Evolutionary conservation across 2,113 vertebrate species (phyloP), one percentile per base, ranked within the genome.

Genomic region (Tachysurus vachellii): DNA sequence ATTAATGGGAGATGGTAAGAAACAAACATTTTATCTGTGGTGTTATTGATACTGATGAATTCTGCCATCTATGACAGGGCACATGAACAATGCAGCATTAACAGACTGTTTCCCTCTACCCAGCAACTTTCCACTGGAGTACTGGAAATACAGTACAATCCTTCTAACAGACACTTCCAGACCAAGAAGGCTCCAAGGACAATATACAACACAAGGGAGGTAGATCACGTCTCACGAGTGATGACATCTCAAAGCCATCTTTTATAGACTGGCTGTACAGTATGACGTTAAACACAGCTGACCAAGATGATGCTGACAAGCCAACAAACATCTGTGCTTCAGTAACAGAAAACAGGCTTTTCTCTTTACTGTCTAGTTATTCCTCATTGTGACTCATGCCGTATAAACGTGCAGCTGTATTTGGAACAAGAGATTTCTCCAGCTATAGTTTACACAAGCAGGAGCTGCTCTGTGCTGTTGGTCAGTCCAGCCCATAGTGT

Each of bases 381-480:
- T 79, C 17, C 42, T 21, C 17, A 28, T 44, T 21, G 28, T 64
- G 44, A 76, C 42, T 87, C 86, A 83, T 73, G 68, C 13, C 44
- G 19, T 71, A 4, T 73, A 59, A 54, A 85, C 88, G 91, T 91
- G 85, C n/a, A 77, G n/a, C 76, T 80, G 28, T 13, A 3, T 31
- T 19, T 19, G 44, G 26, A 77, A 77, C 71, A 47, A 75, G 42
- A 75, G 2, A 9, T 47, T 71, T 73, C 23, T 88, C 68, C 47
- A 88, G 21, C 88, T 73, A 87, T 88, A 92, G 90, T 92, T 62
- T 89, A 91, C 92, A 88, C 62, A 85, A 87, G 89, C 85, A 88
- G 89, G 87, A 88, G 80, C 85, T 88, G 75, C 26, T 28, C 26
- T 54, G 47, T 79, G 3, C 83, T 90, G 89, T 90, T 91, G 80